Percentiles rank a stretch among this genome's conserved stretches.
phyloP scores from a whole-genome alignment of 1,140 invertebrate species.

The Drosophila chauvacae region DNA sequence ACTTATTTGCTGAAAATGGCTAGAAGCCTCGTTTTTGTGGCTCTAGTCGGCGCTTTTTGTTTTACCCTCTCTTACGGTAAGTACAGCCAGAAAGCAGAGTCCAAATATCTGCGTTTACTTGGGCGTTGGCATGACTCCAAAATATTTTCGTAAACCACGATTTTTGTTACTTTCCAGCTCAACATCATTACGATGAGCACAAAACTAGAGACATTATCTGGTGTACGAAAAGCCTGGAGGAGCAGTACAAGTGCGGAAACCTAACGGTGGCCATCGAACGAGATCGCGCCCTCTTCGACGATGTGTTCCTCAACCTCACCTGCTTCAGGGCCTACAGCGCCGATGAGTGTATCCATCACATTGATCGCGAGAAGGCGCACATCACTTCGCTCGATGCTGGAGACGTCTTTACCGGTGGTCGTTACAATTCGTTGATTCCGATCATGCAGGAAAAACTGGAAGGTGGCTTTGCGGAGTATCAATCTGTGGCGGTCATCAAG shows the following conservation, averaged over 20 bases:
- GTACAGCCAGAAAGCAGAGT: not conserved
- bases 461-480: slow-evolving; percentile 88
- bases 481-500: slow-evolving; percentile 94
- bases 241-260: slow-evolving; percentile 91
- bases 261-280: slow-evolving; percentile 88
- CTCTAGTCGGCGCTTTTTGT: slow-evolving; percentile 46
- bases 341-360: slow-evolving; percentile 92
- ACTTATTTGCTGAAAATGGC: slow-evolving; percentile 43
- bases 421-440: slow-evolving; percentile 96
- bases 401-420: slow-evolving; percentile 95
- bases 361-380: slow-evolving; percentile 92
- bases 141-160: slow-evolving; percentile 18
- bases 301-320: slow-evolving; percentile 87
- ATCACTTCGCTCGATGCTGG: slow-evolving; percentile 95
- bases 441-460: slow-evolving; percentile 91
- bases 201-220: slow-evolving; percentile 85
- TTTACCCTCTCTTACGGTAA: slow-evolving; percentile 50
- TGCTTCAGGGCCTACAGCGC: slow-evolving; percentile 90
- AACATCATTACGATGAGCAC: slow-evolving; percentile 76
- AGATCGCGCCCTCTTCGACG: slow-evolving; percentile 88
- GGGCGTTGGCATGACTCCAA: slow-evolving; percentile 59
- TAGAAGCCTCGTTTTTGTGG: slow-evolving; percentile 36
- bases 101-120: not conserved
- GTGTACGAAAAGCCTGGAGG: slow-evolving; percentile 91
- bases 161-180: slow-evolving; percentile 48